Evolutionary conservation across 2,797 vertebrate genomes (phyloP).

Genomic region (Oreortyx pictus): DNA sequence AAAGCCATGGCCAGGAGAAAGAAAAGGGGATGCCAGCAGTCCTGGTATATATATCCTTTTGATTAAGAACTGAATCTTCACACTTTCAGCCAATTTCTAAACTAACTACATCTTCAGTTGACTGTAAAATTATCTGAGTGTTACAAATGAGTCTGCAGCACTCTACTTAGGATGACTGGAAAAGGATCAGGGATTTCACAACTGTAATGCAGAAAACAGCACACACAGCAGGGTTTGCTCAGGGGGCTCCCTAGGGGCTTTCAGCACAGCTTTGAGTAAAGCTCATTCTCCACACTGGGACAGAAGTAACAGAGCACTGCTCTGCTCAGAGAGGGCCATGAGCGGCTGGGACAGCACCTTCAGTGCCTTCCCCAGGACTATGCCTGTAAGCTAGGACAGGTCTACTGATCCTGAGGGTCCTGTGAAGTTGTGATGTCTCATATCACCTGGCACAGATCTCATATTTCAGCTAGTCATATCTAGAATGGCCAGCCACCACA

Average conservation of each 20-base stretch:
- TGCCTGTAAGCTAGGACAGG: neutral
- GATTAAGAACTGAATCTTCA: neutral
- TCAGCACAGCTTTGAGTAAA: neutral
- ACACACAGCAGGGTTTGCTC: neutral
- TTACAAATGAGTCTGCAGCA: neutral
- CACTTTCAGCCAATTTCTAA: neutral
- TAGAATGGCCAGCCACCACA: neutral
- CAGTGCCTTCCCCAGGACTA: neutral
- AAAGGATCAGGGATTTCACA: neutral
- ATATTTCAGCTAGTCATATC: neutral
- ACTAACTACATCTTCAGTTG: neutral
- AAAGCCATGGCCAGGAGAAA: neutral
- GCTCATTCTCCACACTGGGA: neutral
- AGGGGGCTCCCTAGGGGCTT: neutral
- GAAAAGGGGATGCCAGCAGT: neutral
- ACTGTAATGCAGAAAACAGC: neutral
- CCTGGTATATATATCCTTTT: neutral
- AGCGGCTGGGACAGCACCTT: fast-evolving
- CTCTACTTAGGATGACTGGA: neutral
- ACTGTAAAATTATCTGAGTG: neutral
- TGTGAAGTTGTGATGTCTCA: neutral
- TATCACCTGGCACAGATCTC: too few relatives aligned
- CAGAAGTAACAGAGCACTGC: neutral
- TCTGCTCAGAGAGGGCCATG: neutral
- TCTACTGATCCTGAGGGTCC: neutral